Base-by-base conservation (phyloP, 2,797 vertebrate genomes). In the Phoeniculus purpureus region DNA sequence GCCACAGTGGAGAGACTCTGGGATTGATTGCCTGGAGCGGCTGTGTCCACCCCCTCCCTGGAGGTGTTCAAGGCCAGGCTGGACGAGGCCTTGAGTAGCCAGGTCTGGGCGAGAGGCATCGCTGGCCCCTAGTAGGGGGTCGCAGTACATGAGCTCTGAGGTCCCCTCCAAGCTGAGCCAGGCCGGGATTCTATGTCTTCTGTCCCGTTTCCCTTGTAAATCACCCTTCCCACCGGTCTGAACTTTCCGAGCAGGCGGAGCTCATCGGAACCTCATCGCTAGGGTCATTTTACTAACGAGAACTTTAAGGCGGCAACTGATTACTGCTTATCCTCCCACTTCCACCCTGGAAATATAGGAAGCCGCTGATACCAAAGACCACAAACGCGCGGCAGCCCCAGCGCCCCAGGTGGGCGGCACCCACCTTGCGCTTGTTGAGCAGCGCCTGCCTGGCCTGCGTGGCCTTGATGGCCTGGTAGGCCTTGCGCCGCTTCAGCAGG, bases 401-500 rank as follows among this genome's bases (percentile, higher is more conserved):
- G 37, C 37, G 37, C 37, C 37, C 37, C 37, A 37, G 37, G 14
- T 16, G 4, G 47, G 29, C 27, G 7, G 12, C 56, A 43, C n/a
- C 40, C 96, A 98, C 99, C 98, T 98, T 99, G 84, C 98, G 98
- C 94, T 98, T 99, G 73, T 98, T 97, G 15, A 98, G 97, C 54
- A 99, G 97, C 1, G 98, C 99, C 29, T 98, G 97, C 92, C 99
- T 99, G 68, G 99, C 99, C 83, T 99, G 98, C 7, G 98, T 99
- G 27, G 99, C 99, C 97, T 99, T 99, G 71, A 99, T 98, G 6
- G 99, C 99, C 96, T 99, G 99, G 83, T 99, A 99, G 1, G 97
- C 92, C 91, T 99, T 99, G 89, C 99, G 98, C 96, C 97, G 99
- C 93, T 99, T 99, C 93, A 99, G 96, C 55, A 99, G 97, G 94